Conservation (phyloP, 2,888 invertebrate species). For the Acronicta leporina region DNA sequence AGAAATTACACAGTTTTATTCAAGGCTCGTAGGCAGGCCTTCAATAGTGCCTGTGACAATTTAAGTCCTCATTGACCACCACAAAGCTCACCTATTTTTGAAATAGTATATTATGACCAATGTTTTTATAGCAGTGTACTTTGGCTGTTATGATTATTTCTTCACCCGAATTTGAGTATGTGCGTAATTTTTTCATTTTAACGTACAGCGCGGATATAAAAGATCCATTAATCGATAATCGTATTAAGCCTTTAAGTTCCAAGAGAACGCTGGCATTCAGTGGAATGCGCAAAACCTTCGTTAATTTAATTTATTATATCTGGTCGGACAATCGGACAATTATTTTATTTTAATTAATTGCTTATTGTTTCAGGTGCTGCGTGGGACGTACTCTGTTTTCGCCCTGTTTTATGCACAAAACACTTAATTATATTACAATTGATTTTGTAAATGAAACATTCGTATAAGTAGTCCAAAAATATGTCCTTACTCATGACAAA, state of each 20-base stretch:
- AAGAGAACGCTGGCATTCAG: conserved; percentile 19
- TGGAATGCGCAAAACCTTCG: conserved; percentile 30
- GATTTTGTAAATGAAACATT: not conserved
- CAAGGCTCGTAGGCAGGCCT: too few species aligned
- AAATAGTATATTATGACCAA: too few species aligned
- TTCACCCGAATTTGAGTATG: conserved; percentile 7
- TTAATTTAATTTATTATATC: conserved; percentile 47
- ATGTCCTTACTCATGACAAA: too few species aligned
- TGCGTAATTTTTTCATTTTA: conserved; percentile 33
- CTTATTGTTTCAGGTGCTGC: conserved; percentile 74
- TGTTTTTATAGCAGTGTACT: too few species aligned
- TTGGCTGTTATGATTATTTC: conserved; percentile 1
- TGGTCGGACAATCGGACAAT: conserved; percentile 33
- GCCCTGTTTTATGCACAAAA: conserved; percentile 78
- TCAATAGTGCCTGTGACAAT: too few species aligned
- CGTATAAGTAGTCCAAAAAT: too few species aligned
- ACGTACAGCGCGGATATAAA: conserved; percentile 24
- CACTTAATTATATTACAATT: conserved; percentile 46
- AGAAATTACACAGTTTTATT: too few species aligned
- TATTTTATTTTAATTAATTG: conserved; percentile 43
- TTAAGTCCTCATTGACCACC: too few species aligned
- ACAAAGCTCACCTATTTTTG: too few species aligned
- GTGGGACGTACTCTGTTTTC: conserved; percentile 79
- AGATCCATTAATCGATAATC: conserved; percentile 26
- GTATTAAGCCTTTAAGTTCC: conserved; percentile 37